A percentile compares a stretch with the other conserved stretches of the same genome.
Conservation (phyloP, 92 coral and sea anemone species). For the Heteractis magnifica region DNA sequence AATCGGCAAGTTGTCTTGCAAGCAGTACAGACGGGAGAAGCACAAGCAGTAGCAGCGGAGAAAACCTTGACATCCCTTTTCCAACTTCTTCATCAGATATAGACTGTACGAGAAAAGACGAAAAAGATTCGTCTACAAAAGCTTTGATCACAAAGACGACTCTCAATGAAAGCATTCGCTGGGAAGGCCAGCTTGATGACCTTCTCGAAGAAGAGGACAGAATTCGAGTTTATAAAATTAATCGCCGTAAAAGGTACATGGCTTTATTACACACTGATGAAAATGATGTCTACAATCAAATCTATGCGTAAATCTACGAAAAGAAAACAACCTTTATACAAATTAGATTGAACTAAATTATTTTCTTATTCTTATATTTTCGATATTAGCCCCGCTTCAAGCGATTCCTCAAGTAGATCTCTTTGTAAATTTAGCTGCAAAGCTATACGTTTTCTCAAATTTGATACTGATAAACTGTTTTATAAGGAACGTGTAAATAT, state of each 20-base stretch:
- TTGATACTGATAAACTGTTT: background rate
- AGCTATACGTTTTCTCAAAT: background rate
- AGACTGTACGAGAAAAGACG: constrained; percentile 25
- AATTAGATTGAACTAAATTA: background rate
- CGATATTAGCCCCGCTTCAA: no score
- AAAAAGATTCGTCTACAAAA: constrained; percentile 9
- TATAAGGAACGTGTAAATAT: background rate
- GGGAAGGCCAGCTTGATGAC: constrained; percentile 61
- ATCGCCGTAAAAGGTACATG: constrained; percentile 87
- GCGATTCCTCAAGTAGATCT: no score
- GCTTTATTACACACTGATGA: constrained; percentile 47
- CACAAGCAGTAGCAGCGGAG: constrained; percentile 65
- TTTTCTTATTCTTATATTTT: background rate
- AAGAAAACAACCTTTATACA: background rate
- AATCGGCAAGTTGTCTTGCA: constrained; percentile 32
- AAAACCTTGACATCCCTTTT: constrained; percentile 35
- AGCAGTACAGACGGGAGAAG: constrained; percentile 78
- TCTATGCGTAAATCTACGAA: constrained; percentile 7
- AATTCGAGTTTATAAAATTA: constrained; percentile 75
- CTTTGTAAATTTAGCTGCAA: no score
- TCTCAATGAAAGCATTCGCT: constrained; percentile 70
- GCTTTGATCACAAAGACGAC: constrained; percentile 8
- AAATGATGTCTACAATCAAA: background rate
- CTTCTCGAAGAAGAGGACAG: constrained; percentile 70
- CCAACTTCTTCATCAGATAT: constrained; percentile 39